A percentile compares a stretch with the other conserved stretches of the same genome.
These are phyloP conservation scores for Temnothorax curvispinosus DNA, from an alignment of 1,140 invertebrate species.

Conservation along the genomic window DNA sequence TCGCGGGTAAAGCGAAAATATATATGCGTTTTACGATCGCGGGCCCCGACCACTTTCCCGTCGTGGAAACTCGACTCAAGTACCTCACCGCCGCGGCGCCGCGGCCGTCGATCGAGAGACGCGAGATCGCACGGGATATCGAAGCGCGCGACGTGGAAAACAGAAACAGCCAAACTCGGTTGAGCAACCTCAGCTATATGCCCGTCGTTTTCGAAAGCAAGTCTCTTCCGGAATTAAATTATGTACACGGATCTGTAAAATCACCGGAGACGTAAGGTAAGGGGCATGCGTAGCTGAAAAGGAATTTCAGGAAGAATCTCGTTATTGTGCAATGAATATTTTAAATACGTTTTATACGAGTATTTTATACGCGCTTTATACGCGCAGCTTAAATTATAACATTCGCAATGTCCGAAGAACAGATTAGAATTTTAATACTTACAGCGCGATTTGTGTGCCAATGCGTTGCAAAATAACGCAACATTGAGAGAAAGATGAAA, in stretches of 20 bases:
- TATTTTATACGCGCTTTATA: neutral
- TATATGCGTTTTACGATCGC: slow-evolving; percentile 10
- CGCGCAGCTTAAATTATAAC: neutral
- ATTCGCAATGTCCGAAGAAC: neutral
- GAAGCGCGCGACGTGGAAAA: slow-evolving; percentile 8
- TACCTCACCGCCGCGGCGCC: neutral
- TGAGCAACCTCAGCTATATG: slow-evolving; percentile 2
- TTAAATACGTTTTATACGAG: neutral
- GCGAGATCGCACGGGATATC: neutral
- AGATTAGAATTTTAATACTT: too few species aligned
- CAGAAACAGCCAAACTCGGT: neutral
- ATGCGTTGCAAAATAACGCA: too few species aligned
- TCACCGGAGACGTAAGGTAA: neutral
- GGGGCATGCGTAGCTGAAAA: neutral
- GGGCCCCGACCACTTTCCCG: slow-evolving; percentile 56
- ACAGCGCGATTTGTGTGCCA: too few species aligned
- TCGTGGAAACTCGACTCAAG: slow-evolving; percentile 31
- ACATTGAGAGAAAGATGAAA: neutral
- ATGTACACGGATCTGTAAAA: neutral
- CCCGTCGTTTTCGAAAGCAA: neutral
- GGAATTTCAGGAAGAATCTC: neutral
- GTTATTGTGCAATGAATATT: neutral
- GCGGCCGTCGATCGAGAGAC: neutral
- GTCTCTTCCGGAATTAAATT: neutral
- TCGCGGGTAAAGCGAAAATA: slow-evolving; percentile 8